Evolutionary conservation across 2,113 vertebrate genomes (phyloP).

Genomic region (Hyla sarda): DNA sequence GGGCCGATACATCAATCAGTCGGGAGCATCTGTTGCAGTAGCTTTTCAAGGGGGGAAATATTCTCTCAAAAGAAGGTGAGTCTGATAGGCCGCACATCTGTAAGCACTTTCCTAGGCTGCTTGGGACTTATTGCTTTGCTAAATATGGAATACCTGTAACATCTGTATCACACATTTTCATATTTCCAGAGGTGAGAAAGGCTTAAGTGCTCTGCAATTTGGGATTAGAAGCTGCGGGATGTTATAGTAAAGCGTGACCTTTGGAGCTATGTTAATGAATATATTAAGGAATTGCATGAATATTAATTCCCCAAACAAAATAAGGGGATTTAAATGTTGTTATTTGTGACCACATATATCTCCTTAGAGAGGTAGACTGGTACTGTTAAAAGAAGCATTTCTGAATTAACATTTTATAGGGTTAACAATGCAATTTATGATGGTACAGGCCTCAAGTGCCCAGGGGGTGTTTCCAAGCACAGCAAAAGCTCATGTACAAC

Average conservation of each 20-base stretch:
- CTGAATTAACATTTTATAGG: too few species aligned
- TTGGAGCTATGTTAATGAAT: not conserved
- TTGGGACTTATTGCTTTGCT: slow-evolving; percentile 23
- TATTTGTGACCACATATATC: not conserved
- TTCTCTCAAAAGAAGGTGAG: slow-evolving; percentile 21
- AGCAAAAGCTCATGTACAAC: too few species aligned
- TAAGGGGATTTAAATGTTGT: not conserved
- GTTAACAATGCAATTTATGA: too few species aligned
- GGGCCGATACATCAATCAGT: slow-evolving; percentile 1
- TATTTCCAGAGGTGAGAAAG: not conserved
- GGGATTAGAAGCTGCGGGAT: not conserved
- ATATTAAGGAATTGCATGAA: not conserved
- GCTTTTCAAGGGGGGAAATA: slow-evolving; percentile 7
- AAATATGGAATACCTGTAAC: slow-evolving; percentile 43
- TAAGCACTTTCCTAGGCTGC: slow-evolving; percentile 12
- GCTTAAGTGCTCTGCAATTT: not conserved
- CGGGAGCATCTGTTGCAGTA: slow-evolving; percentile 20
- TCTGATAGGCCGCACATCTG: slow-evolving; percentile 17
- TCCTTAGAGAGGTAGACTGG: too few species aligned
- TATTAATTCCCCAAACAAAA: not conserved
- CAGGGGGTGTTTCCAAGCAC: too few species aligned
- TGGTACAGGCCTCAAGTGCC: too few species aligned
- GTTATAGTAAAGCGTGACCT: not conserved
- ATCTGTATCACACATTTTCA: slow-evolving; percentile 24
- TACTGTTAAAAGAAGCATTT: too few species aligned